Conservation (phyloP, 2,797 vertebrate species). For the Hemibagrus guttatus region DNA sequence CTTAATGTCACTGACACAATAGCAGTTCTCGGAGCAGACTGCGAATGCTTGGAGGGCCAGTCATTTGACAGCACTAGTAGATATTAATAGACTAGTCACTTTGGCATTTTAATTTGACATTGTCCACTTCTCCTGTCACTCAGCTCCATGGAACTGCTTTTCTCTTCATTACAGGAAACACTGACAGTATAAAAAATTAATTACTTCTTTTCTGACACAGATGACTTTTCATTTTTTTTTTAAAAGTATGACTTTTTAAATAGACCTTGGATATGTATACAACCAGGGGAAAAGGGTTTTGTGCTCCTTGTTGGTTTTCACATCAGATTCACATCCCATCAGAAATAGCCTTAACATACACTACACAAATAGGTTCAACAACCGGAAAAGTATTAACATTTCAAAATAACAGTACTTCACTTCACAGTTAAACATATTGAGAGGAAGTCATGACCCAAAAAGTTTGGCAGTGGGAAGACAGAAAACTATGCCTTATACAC, state of each 20-base stretch:
- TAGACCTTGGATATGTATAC: neutral
- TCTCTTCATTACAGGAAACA: conserved; percentile 22
- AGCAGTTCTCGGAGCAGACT: conserved; percentile 21
- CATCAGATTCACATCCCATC: neutral
- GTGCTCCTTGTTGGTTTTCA: neutral
- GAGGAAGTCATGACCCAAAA: neutral
- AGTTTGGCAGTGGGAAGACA: neutral
- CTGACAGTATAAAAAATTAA: conserved; percentile 1
- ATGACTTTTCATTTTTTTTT: neutral
- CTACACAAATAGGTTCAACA: neutral
- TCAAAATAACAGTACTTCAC: neutral
- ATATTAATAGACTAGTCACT: conserved; percentile 57
- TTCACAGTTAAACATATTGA: neutral
- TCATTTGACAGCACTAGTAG: conserved; percentile 42
- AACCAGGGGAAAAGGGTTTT: neutral
- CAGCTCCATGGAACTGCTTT: conserved; percentile 3
- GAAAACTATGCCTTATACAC: neutral
- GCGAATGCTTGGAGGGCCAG: conserved; percentile 37
- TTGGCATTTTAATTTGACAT: conserved; percentile 40
- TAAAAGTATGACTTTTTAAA: neutral
- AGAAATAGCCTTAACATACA: neutral
- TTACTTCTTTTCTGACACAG: neutral
- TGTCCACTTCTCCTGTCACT: conserved; percentile 28
- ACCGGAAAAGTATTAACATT: neutral
- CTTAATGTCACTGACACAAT: conserved; percentile 11